Evolutionary conservation across 2,888 invertebrate genomes (phyloP), one percentile per base, ranked within the genome.

Genomic region (Thera britannica): DNA sequence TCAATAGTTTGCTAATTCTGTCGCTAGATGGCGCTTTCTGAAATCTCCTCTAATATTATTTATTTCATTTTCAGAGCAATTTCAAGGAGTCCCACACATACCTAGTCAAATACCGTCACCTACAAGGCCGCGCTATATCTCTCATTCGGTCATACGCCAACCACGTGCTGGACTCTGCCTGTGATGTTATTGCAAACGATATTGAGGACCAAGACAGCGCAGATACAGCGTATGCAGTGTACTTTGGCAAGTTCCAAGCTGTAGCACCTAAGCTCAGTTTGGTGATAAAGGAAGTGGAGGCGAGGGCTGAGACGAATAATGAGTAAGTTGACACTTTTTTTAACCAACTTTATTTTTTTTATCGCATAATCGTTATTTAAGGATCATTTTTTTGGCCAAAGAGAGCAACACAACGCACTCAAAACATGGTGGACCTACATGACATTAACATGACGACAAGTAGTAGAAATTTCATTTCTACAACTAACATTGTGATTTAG

Each of bases 201-300:
- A 87, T 87, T 3, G 79, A 75, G 0, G 89, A 89, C 6, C 84
- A 85, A 62, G 88, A 88, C 23, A 83, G 88, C 35, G 93, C 95
- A 11, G 96, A 97, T 77, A 95, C 96, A 0, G 96, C 97, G 44
- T 97, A 96, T 92, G 98, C 97, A 58, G 95, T 95, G 48, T 99
- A 98, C 83, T 99, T 99, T 83, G 99, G 99, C 0, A 98, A 98
- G 90, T 99, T 99, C 86, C 97, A 98, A 85, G 97, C 98, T 0
- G 97, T 97, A n/a, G 96, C 99, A 0, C 96, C 97, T 0, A 97
- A 98, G 83, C 95, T 98, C 0, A 97, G 96, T 79, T 95, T 96
- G 68, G 95, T 99, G 7, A 96, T 98, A 55, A 95, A 96, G 70
- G 96, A 98, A 78, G 94, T 99, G 38, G 99, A 99, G 87, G 93